A percentile compares a stretch with the other conserved stretches of the same genome.
Conservation (phyloP, 2,888 invertebrate genomes). For the Eucera pruinosa region DNA sequence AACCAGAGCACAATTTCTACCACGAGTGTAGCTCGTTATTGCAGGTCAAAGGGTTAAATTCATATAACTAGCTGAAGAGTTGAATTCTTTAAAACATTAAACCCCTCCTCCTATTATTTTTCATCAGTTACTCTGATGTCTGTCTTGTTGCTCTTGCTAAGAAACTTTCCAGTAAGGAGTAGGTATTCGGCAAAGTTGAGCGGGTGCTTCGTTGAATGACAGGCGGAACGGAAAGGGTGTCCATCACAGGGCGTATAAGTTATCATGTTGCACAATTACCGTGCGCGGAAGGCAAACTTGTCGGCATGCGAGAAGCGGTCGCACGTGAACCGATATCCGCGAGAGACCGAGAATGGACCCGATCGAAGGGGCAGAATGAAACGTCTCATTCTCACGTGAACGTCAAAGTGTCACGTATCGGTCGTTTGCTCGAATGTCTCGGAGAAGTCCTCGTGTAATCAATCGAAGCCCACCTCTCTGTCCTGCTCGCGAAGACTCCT, state of each 20-base stretch:
- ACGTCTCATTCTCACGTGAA: conserved; percentile 47
- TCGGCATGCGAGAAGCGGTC: conserved; percentile 21
- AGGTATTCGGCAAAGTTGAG: too few species aligned
- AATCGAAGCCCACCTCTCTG: conserved; percentile 42
- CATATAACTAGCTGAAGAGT: too few species aligned
- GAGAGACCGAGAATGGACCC: conserved; percentile 32
- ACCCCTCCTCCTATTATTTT: too few species aligned
- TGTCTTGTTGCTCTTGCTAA: too few species aligned
- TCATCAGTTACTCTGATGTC: too few species aligned
- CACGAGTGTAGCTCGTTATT: too few species aligned
- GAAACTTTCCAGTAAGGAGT: too few species aligned
- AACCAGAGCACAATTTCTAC: too few species aligned
- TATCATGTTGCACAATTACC: conserved; percentile 45
- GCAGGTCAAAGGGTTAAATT: too few species aligned
- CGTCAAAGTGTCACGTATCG: conserved; percentile 61
- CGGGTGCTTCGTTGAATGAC: neutral
- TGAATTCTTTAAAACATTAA: too few species aligned
- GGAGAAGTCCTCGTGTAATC: conserved; percentile 58
- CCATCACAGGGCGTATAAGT: neutral
- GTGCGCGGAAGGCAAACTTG: conserved; percentile 31
- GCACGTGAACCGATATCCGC: conserved; percentile 45
- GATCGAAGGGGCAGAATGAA: conserved; percentile 48
- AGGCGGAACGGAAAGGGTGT: conserved; percentile 17
- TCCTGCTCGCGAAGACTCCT: conserved; percentile 11
- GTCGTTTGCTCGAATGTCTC: conserved; percentile 58